These are phyloP conservation scores for Anhinga rufa DNA, from an alignment of 2,113 vertebrate species.

Conservation along the genomic window DNA sequence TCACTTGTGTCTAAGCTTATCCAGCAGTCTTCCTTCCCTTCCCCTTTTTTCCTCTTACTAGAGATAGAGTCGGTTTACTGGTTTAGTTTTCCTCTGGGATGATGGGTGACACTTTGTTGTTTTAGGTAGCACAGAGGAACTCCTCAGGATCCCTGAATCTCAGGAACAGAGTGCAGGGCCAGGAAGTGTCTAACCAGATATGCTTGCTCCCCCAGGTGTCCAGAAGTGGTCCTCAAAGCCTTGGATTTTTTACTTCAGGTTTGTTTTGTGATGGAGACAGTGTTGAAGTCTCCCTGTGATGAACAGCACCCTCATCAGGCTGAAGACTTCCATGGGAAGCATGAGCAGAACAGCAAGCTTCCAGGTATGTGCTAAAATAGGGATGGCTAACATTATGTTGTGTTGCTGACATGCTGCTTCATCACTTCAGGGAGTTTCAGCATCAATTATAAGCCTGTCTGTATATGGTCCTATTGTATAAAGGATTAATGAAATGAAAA, in stretches of 20 bases:
- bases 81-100: background rate
- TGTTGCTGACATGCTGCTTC: background rate
- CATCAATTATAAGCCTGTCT: background rate
- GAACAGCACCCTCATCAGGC: constrained; percentile 62
- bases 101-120: background rate
- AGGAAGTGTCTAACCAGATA: background rate
- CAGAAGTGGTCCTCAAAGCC: background rate
- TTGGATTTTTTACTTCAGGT: background rate
- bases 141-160: background rate
- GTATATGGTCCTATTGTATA: background rate
- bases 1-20: background rate
- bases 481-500: background rate
- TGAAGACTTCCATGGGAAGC: constrained; percentile 38
- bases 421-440: background rate
- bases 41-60: background rate
- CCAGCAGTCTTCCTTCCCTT: background rate
- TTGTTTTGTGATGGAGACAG: constrained; percentile 51
- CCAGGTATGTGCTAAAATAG: constrained; percentile 55
- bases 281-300: constrained; percentile 21
- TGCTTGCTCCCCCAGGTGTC: background rate
- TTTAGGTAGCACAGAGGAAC: background rate
- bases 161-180: background rate
- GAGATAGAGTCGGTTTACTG: background rate
- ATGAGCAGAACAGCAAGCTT: constrained; percentile 59
- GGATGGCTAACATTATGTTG: background rate